These are phyloP conservation scores for Microtus montanus DNA, from an alignment of 2,113 vertebrate genomes.

Conservation along the genomic window DNA sequence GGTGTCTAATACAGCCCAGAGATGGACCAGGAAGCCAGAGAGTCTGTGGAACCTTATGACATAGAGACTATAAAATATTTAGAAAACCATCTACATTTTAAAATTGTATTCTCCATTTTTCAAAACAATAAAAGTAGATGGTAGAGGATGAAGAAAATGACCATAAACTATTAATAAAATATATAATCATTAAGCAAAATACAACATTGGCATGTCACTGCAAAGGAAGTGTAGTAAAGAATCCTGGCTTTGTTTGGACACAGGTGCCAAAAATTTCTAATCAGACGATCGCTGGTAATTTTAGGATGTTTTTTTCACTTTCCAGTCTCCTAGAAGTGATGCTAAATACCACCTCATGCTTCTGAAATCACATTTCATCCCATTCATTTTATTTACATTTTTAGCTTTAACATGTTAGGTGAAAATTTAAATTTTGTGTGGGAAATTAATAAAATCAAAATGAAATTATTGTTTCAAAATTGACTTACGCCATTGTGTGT, in stretches of 20 bases:
- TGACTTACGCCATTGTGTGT: neutral
- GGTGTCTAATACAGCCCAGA: neutral
- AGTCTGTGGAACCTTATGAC: neutral
- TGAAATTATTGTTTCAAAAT: neutral
- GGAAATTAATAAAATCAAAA: slow-evolving; percentile 36
- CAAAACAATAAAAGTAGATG: slow-evolving; percentile 39
- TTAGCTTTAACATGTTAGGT: neutral
- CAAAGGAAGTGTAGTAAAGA: slow-evolving; percentile 44
- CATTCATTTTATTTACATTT: slow-evolving; percentile 11
- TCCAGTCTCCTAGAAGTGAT: slow-evolving; percentile 36
- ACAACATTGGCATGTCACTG: slow-evolving; percentile 3
- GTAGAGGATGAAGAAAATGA: neutral
- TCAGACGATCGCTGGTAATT: slow-evolving; percentile 53
- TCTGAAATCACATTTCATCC: neutral
- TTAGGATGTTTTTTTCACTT: slow-evolving; percentile 57
- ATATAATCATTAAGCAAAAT: slow-evolving; percentile 49
- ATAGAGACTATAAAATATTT: slow-evolving; percentile 61
- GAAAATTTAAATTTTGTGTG: neutral
- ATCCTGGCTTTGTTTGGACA: slow-evolving; percentile 55
- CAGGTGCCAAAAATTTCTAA: slow-evolving; percentile 54
- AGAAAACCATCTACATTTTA: slow-evolving; percentile 59
- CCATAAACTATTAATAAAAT: slow-evolving; percentile 43
- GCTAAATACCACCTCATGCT: neutral
- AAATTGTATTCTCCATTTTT: slow-evolving; percentile 35
- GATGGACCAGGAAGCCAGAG: slow-evolving; percentile 22